Evolutionary conservation across 2,888 invertebrate genomes (phyloP), one percentile per base, ranked within the genome.

Genomic region (Sericinus montela): DNA sequence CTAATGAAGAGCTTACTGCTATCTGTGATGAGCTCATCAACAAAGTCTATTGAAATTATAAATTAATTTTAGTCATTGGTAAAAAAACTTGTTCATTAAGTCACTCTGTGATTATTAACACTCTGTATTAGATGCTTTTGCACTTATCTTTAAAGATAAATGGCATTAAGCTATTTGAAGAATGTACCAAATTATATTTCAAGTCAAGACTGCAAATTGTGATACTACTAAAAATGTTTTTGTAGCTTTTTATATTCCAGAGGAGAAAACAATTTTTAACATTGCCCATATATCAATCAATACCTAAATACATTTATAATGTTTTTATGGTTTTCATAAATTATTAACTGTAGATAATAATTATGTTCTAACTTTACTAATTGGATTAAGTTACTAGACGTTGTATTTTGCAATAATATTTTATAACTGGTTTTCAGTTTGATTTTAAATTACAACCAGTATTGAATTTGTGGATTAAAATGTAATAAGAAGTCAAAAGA

Each of bases 11-110:
- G 78, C 87, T 98, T 63, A 94, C 97, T 42, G 94, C 94, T 63
- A 95, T 98, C 68, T 95, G 97, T 89, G 98, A 98, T 90, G 98
- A 98, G 85, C 92, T 98, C 52, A 97, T 98, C 68, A 91, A 90
- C 62, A 89, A 86, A 79, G 88, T 89, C 51, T 82, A 81, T 45
- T 87, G 75, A 86, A 63, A n/a, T n/a, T n/a, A n/a, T n/a, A n/a
- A n/a, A n/a, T 55, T 63, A 63, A 30, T 30, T 65, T 62, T 57
- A 58, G 54, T 23, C 45, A 30, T 67, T 59, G 25, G 6, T 23
- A 0, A 34, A 25, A 23, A 10, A 19, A 13, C 10, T 15, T 60
- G 59, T 61, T 19, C 19, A 59, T 55, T 57, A 56, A 57, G 60
- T 58, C 55, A 67, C 66, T 74, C 66, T 74, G 70, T 72, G 69